Evolutionary conservation across 2,797 vertebrate species (phyloP).

Genomic region (Sebastes flavidus): DNA sequence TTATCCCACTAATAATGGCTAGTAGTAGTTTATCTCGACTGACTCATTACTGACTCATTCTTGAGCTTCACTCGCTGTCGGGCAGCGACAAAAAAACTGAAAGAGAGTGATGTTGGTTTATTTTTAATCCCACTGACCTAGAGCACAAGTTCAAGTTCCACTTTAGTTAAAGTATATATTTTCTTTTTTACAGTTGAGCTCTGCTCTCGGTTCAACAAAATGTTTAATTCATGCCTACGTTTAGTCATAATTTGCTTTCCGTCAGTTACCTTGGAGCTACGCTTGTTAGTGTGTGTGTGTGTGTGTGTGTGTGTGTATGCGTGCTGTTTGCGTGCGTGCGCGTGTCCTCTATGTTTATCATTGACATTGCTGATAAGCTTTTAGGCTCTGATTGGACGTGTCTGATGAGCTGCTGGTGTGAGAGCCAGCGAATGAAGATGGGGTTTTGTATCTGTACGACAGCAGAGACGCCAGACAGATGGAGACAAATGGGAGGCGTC

Average conservation of each 20-base stretch:
- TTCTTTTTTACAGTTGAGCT: neutral
- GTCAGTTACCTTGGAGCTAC: constrained; percentile 14
- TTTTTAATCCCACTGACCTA: neutral
- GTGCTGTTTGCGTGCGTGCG: neutral
- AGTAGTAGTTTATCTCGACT: constrained; percentile 1
- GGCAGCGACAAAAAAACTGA: constrained; percentile 10
- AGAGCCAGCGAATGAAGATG: constrained; percentile 58
- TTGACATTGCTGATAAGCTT: constrained; percentile 70
- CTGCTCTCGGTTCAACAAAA: constrained; percentile 2
- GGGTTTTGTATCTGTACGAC: constrained; percentile 39
- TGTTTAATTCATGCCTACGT: constrained; percentile 30
- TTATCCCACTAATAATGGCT: constrained; percentile 29
- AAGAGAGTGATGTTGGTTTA: neutral
- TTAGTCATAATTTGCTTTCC: constrained; percentile 38
- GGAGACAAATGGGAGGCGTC: constrained; percentile 69
- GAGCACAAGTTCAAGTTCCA: constrained; percentile 29
- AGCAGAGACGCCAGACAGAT: constrained; percentile 57
- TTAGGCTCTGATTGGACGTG: constrained; percentile 57
- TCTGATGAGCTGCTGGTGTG: constrained; percentile 55
- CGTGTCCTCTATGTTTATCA: constrained; percentile 55
- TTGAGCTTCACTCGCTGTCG: constrained; percentile 14
- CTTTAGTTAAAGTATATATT: neutral
- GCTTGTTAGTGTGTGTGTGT: neutral
- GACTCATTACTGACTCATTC: constrained; percentile 15
- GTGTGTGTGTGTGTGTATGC: neutral